Conservation (phyloP, 1,140 invertebrate genomes). For the Holotrichia oblita region DNA sequence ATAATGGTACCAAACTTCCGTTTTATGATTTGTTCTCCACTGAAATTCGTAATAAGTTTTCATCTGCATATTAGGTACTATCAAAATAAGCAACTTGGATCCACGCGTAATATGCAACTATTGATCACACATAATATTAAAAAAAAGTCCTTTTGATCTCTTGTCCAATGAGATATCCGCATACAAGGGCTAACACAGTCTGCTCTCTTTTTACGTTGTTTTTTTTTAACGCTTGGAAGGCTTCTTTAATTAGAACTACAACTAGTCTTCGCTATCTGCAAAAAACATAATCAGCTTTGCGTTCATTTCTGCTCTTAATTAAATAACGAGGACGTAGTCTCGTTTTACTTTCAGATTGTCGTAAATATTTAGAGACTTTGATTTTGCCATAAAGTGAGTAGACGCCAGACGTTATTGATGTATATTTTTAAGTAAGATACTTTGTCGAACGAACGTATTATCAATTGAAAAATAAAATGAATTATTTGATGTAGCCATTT, state of each 20-base stretch:
- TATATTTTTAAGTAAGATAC: too few relatives aligned
- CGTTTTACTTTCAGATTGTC: too few relatives aligned
- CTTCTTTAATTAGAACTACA: neutral
- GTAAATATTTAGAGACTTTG: too few relatives aligned
- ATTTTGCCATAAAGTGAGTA: too few relatives aligned
- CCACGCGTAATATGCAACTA: too few relatives aligned
- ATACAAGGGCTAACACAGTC: neutral
- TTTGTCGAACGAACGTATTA: too few relatives aligned
- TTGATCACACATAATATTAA: too few relatives aligned
- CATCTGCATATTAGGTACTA: neutral
- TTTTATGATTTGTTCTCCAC: neutral
- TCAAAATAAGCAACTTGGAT: neutral
- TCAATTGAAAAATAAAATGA: too few relatives aligned
- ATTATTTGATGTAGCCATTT: too few relatives aligned
- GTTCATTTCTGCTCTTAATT: neutral
- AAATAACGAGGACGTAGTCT: neutral
- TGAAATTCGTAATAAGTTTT: neutral
- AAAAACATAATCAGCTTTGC: neutral
- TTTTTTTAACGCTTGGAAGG: neutral
- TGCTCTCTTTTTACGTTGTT: neutral
- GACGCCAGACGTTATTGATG: too few relatives aligned
- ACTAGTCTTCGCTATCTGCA: neutral
- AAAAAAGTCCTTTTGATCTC: neutral
- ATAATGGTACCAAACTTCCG: neutral
- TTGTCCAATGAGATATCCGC: neutral